Conservation (phyloP, 2,888 invertebrate species). For the Cancer borealis region DNA sequence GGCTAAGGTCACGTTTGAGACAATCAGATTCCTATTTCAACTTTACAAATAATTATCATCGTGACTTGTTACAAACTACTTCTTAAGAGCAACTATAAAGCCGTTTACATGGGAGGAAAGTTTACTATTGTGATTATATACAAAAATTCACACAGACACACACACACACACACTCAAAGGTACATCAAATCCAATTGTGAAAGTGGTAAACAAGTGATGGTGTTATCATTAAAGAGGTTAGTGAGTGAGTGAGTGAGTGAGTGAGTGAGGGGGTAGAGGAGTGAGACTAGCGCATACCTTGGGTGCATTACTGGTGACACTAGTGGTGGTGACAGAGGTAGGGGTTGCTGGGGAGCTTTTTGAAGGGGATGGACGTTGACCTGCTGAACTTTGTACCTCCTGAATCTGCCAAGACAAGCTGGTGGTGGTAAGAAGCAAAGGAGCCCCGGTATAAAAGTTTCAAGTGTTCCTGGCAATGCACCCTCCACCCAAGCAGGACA, state of each 20-base stretch:
- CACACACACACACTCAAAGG: background rate
- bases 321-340: conserved; percentile 69
- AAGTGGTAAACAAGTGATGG: background rate
- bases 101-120: background rate
- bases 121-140: background rate
- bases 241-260: background rate
- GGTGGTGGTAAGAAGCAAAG: conserved; percentile 51
- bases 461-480: background rate
- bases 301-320: conserved; percentile 69
- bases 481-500: background rate
- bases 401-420: conserved; percentile 72
- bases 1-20: background rate
- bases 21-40: background rate
- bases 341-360: conserved; percentile 64
- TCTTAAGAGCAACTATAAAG: background rate
- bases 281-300: conserved; percentile 67
- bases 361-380: conserved; percentile 61
- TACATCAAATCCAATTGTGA: background rate
- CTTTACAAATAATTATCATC: background rate
- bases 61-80: background rate
- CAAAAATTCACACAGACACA: background rate
- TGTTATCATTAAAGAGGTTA: background rate
- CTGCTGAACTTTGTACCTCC: conserved; percentile 70
- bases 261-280: background rate
- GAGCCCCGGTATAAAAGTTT: background rate